Base-by-base conservation (phyloP, 2,888 invertebrate species). In the Mellilla xanthometata region DNA sequence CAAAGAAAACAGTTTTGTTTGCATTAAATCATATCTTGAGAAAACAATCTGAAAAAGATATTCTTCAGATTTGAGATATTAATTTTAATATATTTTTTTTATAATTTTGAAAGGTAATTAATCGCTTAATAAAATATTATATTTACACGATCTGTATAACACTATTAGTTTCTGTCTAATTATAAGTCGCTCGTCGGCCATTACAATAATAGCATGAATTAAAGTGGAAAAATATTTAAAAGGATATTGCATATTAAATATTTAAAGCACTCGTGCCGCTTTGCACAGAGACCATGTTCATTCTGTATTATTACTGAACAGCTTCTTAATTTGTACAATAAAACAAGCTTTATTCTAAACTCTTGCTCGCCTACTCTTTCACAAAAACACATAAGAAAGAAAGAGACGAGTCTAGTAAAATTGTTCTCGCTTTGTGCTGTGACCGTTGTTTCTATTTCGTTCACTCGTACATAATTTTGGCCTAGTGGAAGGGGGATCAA, bases 221-320 rank as follows among this genome's bases (percentile, higher is more conserved):
- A 41, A 45, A 39, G 35, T 41, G 28, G 15, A 41, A 78, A 81
- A 82, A 83, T 76, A 81, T 81, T 82, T 77, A 81, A 81, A 77
- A 81, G 79, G 78, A 85, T 81, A 87, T 83, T 86, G 77, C 81
- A 79, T 81, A 80, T 85, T 86, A 83, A 88, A 87, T 86, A 86
- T 87, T 88, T 86, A 87, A 84, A 87, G 76, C 68, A 72, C 67
- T 56, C 74, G 74, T 81, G 81, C 80, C 80, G 78, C 76, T 78
- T 75, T 72, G 70, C 76, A 75, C 77, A 77, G 78, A 83, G 76
- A 81, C 85, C 84, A 81, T 81, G 80, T 81, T 86, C 81, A 68
- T 74, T 82, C 77, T 80, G 78, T 78, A 81, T 85, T 86, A 84
- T 87, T 86, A 83, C 82, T 80, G 75, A 80, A 76, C 79, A 82